Evolutionary conservation across 2,113 vertebrate genomes (phyloP), one percentile per base, ranked within the genome.

Genomic region (Trinectes maculatus): DNA sequence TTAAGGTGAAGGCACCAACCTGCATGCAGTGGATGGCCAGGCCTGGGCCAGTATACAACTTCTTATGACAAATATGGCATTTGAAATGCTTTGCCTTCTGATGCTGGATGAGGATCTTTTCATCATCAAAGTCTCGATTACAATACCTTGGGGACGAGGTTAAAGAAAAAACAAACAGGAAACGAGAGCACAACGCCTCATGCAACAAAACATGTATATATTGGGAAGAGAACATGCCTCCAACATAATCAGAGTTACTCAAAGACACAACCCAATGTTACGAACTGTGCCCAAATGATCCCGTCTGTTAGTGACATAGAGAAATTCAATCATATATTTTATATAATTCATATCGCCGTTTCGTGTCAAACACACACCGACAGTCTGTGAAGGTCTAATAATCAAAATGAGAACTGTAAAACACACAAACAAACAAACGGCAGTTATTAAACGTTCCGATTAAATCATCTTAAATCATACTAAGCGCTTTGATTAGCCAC

Each of bases 41-140:
- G 7, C 98, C 98, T 61, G 98, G 98, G 48, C 98, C 98, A 34
- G 98, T 99, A 64, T 99, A 99, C 37, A 99, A 81, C 71, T 99
- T 99, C 85, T 99, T 99, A 85, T 99, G 98, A 89, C 98, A 99
- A 89, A 99, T 99, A 58, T 99, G 98, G 71, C 98, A 99, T 92
- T 99, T 99, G 85, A 99, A 99, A 93, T 99, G 98, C 83, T 99
- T 99, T 36, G 98, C 98, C 91, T 99, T 99, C 84, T 99, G 98
- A 74, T 99, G 98, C 78, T 99, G 98, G 84, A 99, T 99, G 59
- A 99, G 96, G 59, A 99, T 99, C 87, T 99, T 99, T 85, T 99
- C 98, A 80, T 99, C 98, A 65, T 99, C 98, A 83, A 99, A 99
- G 88, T 99, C 98, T 85, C 98, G 94, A 85, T 99, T 99, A 77